Evolutionary conservation across 2,888 invertebrate species (phyloP), one percentile per base, ranked within the genome.

Genomic region (Bhutanitis thaidina): DNA sequence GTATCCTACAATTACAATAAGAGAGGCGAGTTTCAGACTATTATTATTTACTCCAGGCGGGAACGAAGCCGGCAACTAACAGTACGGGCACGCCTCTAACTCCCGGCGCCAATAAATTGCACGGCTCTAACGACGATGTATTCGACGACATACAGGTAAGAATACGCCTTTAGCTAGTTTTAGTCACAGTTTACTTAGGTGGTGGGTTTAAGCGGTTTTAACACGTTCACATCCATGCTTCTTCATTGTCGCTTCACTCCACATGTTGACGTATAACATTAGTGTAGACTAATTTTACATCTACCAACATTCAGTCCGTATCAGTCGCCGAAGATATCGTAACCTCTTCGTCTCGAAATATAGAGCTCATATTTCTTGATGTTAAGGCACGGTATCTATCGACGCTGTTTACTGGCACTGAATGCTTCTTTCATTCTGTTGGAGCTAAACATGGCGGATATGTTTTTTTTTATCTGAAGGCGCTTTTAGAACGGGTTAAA

Each of bases 201-300:
- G 87, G 77, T 74, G 88, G 87, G 77, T 66, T 64, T 45, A 51
- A 41, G 55, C 56, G 72, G 77, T 73, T 5, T 81, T 87, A 84
- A 88, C 87, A 86, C 87, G 88, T 86, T 88, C 88, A 87, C 87
- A 84, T 83, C 74, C 72, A 77, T 67, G 78, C 82, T 83, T 82
- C 44, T 64, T 64, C 65, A 69, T 69, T 64, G 59, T 71, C 65
- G 80, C 81, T 80, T 80, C 58, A 62, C 68, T 70, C 69, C 64
- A 67, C 71, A 58, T 71, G 65, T 69, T 9, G 4, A 63, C 69
- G 65, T 52, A 49, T 44, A 51, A 39, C 50, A 44, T 44, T 35
- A 30, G 34, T 34, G 39, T 45, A 50, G 16, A 49, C 39, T 50
- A 50, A 50, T 50, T 37, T n/a, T 35, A 39, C 57, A 64, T 20